Conservation (phyloP, 2,888 invertebrate genomes). For the Heliconius charithonia region DNA sequence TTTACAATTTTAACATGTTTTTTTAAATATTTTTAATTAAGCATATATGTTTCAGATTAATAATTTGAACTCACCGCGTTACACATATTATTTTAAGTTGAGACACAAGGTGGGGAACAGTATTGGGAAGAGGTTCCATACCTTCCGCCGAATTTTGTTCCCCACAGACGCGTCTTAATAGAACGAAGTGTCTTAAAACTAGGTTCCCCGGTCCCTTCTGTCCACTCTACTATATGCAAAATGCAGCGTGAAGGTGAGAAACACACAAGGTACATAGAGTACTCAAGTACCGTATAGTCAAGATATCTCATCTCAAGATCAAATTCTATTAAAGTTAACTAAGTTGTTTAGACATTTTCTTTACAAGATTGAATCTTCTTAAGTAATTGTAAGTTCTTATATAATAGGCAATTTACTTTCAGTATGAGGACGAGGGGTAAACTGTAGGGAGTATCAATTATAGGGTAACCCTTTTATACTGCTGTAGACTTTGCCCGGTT, state of each 20-base stretch:
- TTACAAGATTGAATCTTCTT: neutral
- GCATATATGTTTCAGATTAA: no score
- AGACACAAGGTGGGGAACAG: no score
- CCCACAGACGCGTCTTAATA: no score
- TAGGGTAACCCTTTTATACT: constrained; percentile 18
- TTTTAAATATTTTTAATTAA: no score
- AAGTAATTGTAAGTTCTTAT: constrained; percentile 19
- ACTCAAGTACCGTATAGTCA: no score
- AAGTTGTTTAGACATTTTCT: neutral
- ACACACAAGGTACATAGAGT: no score
- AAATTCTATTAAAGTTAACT: neutral
- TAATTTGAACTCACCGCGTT: no score
- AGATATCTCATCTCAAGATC: no score
- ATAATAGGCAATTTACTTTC: constrained; percentile 38
- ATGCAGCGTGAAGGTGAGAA: neutral
- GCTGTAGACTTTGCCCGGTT: constrained; percentile 4
- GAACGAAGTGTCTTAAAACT: neutral
- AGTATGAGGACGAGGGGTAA: constrained; percentile 18
- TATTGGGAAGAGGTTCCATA: no score
- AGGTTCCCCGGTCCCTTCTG: neutral
- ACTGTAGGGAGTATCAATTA: constrained; percentile 34
- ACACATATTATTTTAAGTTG: no score
- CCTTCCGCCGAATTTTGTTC: no score
- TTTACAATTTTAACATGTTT: no score
- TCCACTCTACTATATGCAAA: neutral